Base-by-base conservation (phyloP, 2,113 vertebrate genomes). In the Tauraco erythrolophus region DNA sequence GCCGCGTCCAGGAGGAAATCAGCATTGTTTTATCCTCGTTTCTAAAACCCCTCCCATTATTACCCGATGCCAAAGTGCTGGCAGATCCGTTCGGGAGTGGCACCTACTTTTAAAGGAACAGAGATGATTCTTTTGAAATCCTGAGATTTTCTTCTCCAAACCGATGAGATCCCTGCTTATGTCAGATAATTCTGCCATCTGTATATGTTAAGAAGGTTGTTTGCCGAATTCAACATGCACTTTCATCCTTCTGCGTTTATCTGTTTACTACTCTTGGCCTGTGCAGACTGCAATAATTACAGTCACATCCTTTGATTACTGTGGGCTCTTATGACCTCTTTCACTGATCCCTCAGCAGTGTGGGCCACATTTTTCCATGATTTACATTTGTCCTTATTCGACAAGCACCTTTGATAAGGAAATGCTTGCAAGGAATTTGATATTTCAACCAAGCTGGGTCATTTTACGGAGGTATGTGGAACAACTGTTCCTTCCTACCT, bases 221-320 rank as follows among this genome's bases (percentile, higher is more conserved):
- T 28, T 51, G 37, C 31, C 61, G 50, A 46, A 77, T 57, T 76
- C n/a, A 14, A 0, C 19, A 31, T 11, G 23, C n/a, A 3, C 10
- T 50, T 89, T 54, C 22, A 77, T 61, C 54, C 51, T 71, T 60
- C 18, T 8, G 28, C 25, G 41, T 74, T 64, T 54, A 35, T 74
- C 57, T 37, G 22, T 53, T 80, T 45, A 5, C 35, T 25, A 27
- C 7, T 35, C n/a, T 61, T 51, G n/a, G 19, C 64, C 39, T 11
- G 4, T 14, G n/a, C 9, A 3, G 0, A 5, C 11, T n/a, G 4
- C 15, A 50, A 22, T 24, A n/a, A 78, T 28, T 35, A 39, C 15
- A n/a, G 30, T 41, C 39, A 66, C 7, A 4, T 68, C 21, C 18
- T 56, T 78, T 56, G 18, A 53, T 89, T 68, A 6, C 45, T 33